These are phyloP conservation scores for Casuarius casuarius DNA, from an alignment of 2,113 vertebrate genomes.

Conservation along the genomic window DNA sequence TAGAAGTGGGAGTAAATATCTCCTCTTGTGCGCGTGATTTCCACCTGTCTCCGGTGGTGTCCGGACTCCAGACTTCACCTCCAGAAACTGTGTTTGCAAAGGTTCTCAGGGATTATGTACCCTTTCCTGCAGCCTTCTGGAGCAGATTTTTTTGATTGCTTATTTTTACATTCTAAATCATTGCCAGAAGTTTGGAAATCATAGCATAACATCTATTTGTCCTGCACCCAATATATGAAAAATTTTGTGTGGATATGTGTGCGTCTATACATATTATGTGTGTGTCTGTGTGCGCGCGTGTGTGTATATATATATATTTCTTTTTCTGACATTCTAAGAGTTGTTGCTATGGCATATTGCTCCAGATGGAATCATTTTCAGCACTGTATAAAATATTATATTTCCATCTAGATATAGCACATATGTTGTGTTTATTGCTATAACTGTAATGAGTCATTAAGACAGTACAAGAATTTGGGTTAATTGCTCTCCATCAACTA, in stretches of 20 bases:
- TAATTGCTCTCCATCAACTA: background rate
- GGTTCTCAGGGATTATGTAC: accelerated
- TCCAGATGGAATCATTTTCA: background rate
- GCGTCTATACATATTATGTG: background rate
- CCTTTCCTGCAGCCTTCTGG: background rate
- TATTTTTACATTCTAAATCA: background rate
- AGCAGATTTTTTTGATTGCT: background rate
- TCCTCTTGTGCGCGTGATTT: background rate
- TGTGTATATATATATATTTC: background rate
- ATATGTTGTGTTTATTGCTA: background rate
- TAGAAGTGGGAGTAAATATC: accelerated
- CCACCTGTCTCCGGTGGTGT: background rate
- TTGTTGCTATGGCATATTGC: background rate
- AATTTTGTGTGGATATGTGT: background rate
- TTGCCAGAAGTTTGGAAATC: background rate
- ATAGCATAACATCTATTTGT: background rate
- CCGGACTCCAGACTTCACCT: background rate
- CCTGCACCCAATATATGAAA: background rate
- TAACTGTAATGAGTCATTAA: background rate
- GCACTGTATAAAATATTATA: background rate
- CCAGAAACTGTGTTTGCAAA: background rate
- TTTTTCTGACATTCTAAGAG: background rate
- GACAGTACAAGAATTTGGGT: background rate
- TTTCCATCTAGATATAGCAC: background rate
- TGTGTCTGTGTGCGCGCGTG: background rate